Percentiles rank a stretch among this genome's conserved stretches.
These are phyloP conservation scores for Paramisgurnus dabryanus DNA, from an alignment of 2,113 vertebrate genomes.

Conservation along the genomic window DNA sequence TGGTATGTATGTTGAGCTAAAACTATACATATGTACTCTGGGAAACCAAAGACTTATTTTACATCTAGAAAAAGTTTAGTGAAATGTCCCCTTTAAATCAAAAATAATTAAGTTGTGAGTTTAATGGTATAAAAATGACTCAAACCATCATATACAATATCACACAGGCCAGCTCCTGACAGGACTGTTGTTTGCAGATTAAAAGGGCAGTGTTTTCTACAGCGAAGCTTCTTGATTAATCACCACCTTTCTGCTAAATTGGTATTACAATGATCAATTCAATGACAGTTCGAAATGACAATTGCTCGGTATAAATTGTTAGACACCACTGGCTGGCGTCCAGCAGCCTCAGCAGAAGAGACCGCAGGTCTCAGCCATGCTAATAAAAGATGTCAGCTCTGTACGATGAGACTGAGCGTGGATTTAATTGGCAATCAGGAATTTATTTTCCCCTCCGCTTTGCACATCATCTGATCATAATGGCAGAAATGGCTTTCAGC, in stretches of 20 bases:
- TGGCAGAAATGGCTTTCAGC: constrained; percentile 38
- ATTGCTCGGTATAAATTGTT: constrained; percentile 23
- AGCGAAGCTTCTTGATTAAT: background rate
- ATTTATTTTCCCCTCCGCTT: constrained; percentile 50
- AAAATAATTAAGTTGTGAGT: too few relatives aligned
- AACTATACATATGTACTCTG: too few relatives aligned
- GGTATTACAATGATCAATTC: constrained; percentile 8
- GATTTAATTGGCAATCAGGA: constrained; percentile 67
- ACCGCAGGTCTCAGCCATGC: constrained; percentile 49
- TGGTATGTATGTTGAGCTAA: too few relatives aligned
- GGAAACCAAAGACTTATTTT: too few relatives aligned
- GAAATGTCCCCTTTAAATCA: too few relatives aligned
- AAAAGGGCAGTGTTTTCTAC: background rate
- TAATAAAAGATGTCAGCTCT: constrained; percentile 60
- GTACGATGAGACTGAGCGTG: constrained; percentile 56
- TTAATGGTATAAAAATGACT: too few relatives aligned
- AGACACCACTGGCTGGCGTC: background rate
- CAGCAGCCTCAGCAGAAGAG: constrained; percentile 2
- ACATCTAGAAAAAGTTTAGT: too few relatives aligned
- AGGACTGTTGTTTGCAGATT: too few relatives aligned
- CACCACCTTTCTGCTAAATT: constrained; percentile 1
- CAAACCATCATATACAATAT: too few relatives aligned
- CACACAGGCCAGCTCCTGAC: too few relatives aligned
- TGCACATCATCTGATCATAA: constrained; percentile 46
- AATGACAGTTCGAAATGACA: constrained; percentile 29